Evolutionary conservation across 2,888 invertebrate genomes (phyloP).

Genomic region (Leucophenga maculata): DNA sequence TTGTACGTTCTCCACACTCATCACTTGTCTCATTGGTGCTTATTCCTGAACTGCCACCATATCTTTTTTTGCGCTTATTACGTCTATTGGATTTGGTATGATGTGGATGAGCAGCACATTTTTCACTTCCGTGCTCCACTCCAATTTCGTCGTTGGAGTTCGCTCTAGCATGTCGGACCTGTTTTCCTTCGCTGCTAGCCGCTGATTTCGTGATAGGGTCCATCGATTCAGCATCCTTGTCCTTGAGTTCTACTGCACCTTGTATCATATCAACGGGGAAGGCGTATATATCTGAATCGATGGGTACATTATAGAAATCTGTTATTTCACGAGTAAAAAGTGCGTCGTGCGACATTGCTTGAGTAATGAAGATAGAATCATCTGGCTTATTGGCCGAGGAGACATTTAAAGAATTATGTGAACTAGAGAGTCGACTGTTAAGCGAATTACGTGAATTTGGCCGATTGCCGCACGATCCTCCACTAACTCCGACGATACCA

Average conservation of each 20-base stretch:
- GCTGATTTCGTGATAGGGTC: slow-evolving; percentile 20
- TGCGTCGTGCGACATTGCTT: slow-evolving; percentile 90
- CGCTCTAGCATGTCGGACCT: slow-evolving; percentile 27
- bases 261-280: slow-evolving; percentile 87
- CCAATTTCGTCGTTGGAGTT: slow-evolving; percentile 26
- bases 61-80: slow-evolving; percentile 67
- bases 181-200: slow-evolving; percentile 33
- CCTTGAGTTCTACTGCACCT: not conserved
- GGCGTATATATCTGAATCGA: slow-evolving; percentile 90
- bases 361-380: slow-evolving; percentile 89
- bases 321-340: slow-evolving; percentile 84
- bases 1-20: slow-evolving; percentile 57
- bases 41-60: slow-evolving; percentile 46
- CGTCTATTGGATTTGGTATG: slow-evolving; percentile 63
- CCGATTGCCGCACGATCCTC: slow-evolving; percentile 70
- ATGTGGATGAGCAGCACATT: slow-evolving; percentile 32
- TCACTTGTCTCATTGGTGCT: slow-evolving; percentile 53
- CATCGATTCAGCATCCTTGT: not conserved
- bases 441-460: slow-evolving; percentile 85
- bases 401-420: slow-evolving; percentile 85
- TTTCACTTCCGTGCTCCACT: not conserved
- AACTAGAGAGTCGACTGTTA: slow-evolving; percentile 85
- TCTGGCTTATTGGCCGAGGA: slow-evolving; percentile 82
- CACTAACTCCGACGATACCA: slow-evolving; percentile 9
- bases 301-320: slow-evolving; percentile 90